Evolutionary conservation across 2,888 invertebrate species (phyloP), one percentile per base, ranked within the genome.

Genomic region (Limnephilus lunatus): DNA sequence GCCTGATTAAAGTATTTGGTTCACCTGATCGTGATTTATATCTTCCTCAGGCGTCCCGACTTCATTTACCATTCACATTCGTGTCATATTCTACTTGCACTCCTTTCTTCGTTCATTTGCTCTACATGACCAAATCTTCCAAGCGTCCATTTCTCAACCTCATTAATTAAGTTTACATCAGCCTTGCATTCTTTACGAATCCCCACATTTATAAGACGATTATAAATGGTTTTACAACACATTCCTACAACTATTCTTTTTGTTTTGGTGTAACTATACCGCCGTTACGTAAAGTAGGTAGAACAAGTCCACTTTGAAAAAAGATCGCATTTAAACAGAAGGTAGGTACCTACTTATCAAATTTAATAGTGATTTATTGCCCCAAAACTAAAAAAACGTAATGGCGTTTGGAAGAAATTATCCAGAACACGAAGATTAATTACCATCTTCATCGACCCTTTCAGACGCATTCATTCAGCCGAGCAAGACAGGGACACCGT

Each of bases 341-440:
- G 85, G 39, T 86, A 35, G 25, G 4, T 5, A 30, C 30, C 81
- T 81, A 82, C 81, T 82, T 82, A 82, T 44, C 85, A 44, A 25
- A 39, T 35, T 68, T 80, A 80, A 88, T 88, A 68, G 88, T 68
- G 88, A 88, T 88, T 88, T 39, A 88, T 31, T 53, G 25, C 32
- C 19, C 35, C 32, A 81, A 81, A 86, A 48, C 81, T 83, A 83
- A 90, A 83, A 90, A 83, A 87, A 68, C 30, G 12, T 83, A 48
- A 90, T 90, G 82, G 90, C n/a, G 48, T 48, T 90, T 53, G 44
- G 31, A 90, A 31, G 32, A 90, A 81, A 90, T 90, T 90, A 81
- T 83, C 90, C 90, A 83, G 83, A 90, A 44, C 48, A 53, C 82
- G 25, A 85, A 85, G 90, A 90, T 90, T 90, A 90, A 90, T 90